These are phyloP conservation scores for Meteorus colon DNA, from an alignment of 2,888 invertebrate genomes.

Conservation along the genomic window DNA sequence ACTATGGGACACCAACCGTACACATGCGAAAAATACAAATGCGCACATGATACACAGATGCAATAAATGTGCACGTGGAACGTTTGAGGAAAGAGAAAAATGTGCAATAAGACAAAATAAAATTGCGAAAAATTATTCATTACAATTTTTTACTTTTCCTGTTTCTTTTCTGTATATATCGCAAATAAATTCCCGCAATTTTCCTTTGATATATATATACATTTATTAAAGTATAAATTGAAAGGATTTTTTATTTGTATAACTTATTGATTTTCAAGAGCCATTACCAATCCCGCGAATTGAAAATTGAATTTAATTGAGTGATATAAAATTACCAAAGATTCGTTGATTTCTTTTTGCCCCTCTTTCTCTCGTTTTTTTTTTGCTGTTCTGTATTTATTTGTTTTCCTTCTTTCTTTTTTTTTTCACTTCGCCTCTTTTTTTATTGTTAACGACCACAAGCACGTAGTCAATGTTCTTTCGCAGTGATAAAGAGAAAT, in stretches of 20 bases:
- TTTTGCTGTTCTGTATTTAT: background rate
- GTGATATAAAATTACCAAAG: conserved; percentile 5
- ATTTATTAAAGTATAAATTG: background rate
- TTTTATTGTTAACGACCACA: conserved; percentile 27
- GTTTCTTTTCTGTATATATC: background rate
- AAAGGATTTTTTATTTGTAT: background rate
- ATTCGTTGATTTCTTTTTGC: conserved; percentile 6
- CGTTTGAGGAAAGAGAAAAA: background rate
- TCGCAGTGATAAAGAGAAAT: conserved; percentile 73
- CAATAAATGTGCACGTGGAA: background rate
- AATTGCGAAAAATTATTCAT: conserved; percentile 1
- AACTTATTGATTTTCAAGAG: background rate
- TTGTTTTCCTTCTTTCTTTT: background rate
- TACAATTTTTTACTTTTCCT: background rate
- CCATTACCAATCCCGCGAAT: background rate
- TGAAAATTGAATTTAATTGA: conserved; percentile 3
- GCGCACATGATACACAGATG: background rate
- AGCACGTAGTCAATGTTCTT: conserved; percentile 48
- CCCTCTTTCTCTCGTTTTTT: background rate
- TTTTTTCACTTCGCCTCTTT: conserved; percentile 22
- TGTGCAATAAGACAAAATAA: background rate
- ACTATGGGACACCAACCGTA: conserved; percentile 8
- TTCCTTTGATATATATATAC: background rate
- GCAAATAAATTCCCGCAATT: background rate
- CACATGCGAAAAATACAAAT: background rate